Evolutionary conservation across 2,888 invertebrate species (phyloP).

Genomic region (Protula sp.): DNA sequence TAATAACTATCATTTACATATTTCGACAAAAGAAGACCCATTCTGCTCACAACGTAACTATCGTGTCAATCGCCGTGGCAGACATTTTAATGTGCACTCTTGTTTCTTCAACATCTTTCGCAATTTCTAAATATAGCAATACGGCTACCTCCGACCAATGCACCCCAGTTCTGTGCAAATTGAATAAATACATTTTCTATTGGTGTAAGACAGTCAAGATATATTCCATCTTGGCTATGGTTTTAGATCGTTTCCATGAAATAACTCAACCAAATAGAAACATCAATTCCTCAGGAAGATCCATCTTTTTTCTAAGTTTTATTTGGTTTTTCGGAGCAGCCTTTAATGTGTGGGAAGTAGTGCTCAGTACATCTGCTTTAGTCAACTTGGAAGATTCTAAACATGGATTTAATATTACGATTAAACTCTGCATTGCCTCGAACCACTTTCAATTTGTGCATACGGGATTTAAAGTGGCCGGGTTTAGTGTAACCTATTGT

Average conservation of each 20-base stretch:
- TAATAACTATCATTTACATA: no score
- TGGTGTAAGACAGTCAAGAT: conserved; percentile 18
- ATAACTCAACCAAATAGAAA: conserved; percentile 1
- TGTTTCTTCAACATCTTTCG: conserved; percentile 10
- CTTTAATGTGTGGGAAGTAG: conserved; percentile 40
- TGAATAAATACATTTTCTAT: conserved; percentile 11
- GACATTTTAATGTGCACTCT: conserved; percentile 6
- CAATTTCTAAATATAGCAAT: background rate
- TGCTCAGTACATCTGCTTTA: conserved; percentile 11
- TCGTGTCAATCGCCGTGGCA: conserved; percentile 14
- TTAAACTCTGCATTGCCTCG: no score
- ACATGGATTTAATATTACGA: no score
- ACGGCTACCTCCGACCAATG: no score
- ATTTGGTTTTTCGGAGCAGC: conserved; percentile 47
- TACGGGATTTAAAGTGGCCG: no score
- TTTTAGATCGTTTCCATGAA: conserved; percentile 10
- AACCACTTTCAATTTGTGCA: no score
- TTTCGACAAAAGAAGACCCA: conserved; percentile 12
- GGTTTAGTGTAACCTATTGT: no score
- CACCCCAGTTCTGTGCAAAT: conserved; percentile 19
- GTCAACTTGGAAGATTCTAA: no score
- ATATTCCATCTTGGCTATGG: conserved; percentile 19
- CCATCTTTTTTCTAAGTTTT: conserved; percentile 43
- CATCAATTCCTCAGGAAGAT: conserved; percentile 23
- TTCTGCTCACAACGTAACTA: conserved; percentile 14